Percentiles rank a stretch among this genome's conserved stretches.
Evolutionary conservation across 2,113 vertebrate genomes (phyloP).

Genomic region (Nothobranchius kuhntae): DNA sequence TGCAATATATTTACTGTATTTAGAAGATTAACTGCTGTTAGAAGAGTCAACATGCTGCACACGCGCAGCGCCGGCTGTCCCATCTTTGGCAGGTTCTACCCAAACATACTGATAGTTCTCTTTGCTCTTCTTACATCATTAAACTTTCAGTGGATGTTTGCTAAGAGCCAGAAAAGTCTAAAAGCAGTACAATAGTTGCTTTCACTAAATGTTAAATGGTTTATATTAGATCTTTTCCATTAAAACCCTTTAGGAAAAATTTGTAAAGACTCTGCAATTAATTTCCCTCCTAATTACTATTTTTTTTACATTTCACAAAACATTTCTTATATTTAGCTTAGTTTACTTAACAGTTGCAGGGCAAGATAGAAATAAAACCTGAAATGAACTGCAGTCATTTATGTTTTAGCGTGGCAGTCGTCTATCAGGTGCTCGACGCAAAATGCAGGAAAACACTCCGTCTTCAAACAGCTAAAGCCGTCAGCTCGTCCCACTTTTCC

Average conservation of each 20-base stretch:
- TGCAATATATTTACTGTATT: not conserved
- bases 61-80: constrained; percentile 11
- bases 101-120: not conserved
- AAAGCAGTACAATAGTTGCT: constrained; percentile 1
- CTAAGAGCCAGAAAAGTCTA: constrained; percentile 3
- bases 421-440: constrained; percentile 25
- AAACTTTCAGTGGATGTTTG: constrained; percentile 25
- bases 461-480: constrained; percentile 42
- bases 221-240: not conserved
- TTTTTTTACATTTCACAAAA: not conserved
- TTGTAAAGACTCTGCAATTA: not conserved
- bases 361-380: not conserved
- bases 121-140: constrained; percentile 14
- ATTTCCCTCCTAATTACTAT: not conserved
- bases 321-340: not conserved
- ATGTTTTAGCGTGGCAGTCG: not conserved
- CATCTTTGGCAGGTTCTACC: constrained; percentile 14
- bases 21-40: constrained; percentile 10
- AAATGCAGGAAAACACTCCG: constrained; percentile 29
- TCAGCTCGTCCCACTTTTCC: constrained; percentile 19
- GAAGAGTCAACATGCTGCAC: constrained; percentile 16
- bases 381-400: not conserved
- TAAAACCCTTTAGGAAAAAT: not conserved
- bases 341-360: not conserved
- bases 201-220: not conserved